Base-by-base conservation (phyloP, 2,797 vertebrate genomes). In the Paramormyrops hopkinsi region DNA sequence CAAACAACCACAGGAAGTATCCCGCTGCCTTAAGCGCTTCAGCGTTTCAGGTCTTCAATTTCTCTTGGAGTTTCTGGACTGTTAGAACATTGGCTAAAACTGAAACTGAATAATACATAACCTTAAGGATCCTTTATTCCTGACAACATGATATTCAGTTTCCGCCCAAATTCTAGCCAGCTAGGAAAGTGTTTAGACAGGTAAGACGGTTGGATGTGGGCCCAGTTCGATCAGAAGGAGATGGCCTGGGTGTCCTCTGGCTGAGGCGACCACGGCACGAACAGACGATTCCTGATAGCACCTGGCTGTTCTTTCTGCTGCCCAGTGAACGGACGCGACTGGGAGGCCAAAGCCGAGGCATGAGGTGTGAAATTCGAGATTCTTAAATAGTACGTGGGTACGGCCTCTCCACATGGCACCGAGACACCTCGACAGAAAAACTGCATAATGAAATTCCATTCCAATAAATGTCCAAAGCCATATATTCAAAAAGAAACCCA, bases 281-380 rank as follows among this genome's bases (percentile, higher is more conserved):
- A 37, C 25, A 29, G 84, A 73, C 33, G 1, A 69, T 41, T 90
- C 88, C 87, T 37, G 54, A 83, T n/a, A 87, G 51, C 62, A 69
- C 76, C 69, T 56, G 56, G 79, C 59, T 25, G 29, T 9, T n/a
- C 37, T 65, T 65, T 51, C 79, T 37, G 8, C 14, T 14, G 14
- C 79, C 33, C 53, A 33, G 79, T 25, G 69, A 65, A 46, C 1
- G 44, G 37, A 29, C 7, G 7, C 0, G 0, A 46, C 3, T 79
- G 11, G 2, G 17, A n/a, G 73, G 37, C 37, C 5, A 2, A 41
- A 17, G 33, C 5, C 6, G 9, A 0, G 14, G 44, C n/a, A 22
- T 9, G 41, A 7, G n/a, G 6, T 7, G 19, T 7, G 79, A 22
- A 84, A 84, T 51, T 41, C 7, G 46, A 50, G 8, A 8, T n/a